phyloP scores from a whole-genome alignment of 2,888 invertebrate genomes.

The Drosophila eohydei region DNA sequence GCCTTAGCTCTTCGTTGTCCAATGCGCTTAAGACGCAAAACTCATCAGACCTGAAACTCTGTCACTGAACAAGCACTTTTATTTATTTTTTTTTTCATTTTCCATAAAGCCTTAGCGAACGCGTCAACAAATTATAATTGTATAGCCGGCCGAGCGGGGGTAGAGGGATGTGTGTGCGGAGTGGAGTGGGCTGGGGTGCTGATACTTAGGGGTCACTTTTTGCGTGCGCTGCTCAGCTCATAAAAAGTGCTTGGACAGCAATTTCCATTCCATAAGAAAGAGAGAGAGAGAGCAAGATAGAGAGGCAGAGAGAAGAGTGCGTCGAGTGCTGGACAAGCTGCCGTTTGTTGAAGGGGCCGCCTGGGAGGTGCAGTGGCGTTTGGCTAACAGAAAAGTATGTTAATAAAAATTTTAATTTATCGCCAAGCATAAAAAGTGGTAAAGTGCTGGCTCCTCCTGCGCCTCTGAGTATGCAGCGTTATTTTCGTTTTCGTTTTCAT shows the following conservation, averaged over 20 bases:
- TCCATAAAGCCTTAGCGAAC: constrained; percentile 16
- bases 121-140: constrained; percentile 70
- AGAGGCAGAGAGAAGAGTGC: background rate
- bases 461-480: constrained; percentile 45
- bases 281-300: too few species aligned
- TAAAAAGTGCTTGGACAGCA: constrained; percentile 42
- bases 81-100: constrained; percentile 9
- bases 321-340: constrained; percentile 4
- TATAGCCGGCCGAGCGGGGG: constrained; percentile 5
- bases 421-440: constrained; percentile 58
- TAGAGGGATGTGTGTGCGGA: background rate
- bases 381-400: constrained; percentile 57
- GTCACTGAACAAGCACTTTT: constrained; percentile 26
- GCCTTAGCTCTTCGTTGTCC: background rate
- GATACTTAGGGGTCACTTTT: constrained; percentile 28
- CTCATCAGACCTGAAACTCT: constrained; percentile 22
- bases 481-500: constrained; percentile 42
- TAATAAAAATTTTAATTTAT: constrained; percentile 75
- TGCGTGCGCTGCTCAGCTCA: constrained; percentile 53
- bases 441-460: constrained; percentile 45
- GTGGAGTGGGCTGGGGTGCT: background rate
- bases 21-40: constrained; percentile 6
- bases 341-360: constrained; percentile 35
- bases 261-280: background rate
- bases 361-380: constrained; percentile 2